Conservation (phyloP, 1,140 invertebrate genomes). For the Bilobella aurantiaca region DNA sequence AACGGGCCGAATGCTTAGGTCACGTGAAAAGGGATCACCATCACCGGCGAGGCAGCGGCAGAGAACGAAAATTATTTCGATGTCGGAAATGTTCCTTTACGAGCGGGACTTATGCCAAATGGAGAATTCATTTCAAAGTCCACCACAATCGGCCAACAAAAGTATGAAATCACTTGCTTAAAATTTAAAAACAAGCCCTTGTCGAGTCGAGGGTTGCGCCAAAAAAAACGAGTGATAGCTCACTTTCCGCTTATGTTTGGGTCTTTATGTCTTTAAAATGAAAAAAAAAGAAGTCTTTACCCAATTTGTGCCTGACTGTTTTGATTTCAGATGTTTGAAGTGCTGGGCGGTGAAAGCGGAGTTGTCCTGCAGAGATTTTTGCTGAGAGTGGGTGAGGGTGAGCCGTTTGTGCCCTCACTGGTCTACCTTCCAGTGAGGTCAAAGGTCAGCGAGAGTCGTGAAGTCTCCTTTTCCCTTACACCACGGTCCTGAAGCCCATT, state of each 20-base stretch:
- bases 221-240: too few species aligned
- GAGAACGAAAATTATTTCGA: constrained; percentile 34
- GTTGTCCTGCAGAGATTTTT: constrained; percentile 5
- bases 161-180: not conserved
- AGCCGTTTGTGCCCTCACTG: constrained; percentile 69
- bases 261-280: too few species aligned
- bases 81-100: constrained; percentile 34
- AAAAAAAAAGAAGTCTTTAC: too few species aligned
- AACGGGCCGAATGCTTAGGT: constrained; percentile 38
- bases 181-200: not conserved
- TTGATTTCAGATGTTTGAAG: constrained; percentile 2
- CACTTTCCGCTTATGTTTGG: too few species aligned
- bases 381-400: constrained; percentile 13
- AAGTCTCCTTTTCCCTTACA: constrained; percentile 80
- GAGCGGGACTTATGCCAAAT: constrained; percentile 19
- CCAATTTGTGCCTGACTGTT: too few species aligned
- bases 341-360: constrained; percentile 3
- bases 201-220: too few species aligned
- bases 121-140: constrained; percentile 26
- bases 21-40: constrained; percentile 41
- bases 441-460: constrained; percentile 64
- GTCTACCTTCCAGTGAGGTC: constrained; percentile 83
- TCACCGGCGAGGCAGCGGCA: constrained; percentile 3
- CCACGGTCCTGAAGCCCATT: constrained; percentile 52
- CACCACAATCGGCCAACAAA: constrained; percentile 16